These are phyloP conservation scores for Drosophila formosana DNA, from an alignment of 2,888 invertebrate genomes.

Conservation along the genomic window DNA sequence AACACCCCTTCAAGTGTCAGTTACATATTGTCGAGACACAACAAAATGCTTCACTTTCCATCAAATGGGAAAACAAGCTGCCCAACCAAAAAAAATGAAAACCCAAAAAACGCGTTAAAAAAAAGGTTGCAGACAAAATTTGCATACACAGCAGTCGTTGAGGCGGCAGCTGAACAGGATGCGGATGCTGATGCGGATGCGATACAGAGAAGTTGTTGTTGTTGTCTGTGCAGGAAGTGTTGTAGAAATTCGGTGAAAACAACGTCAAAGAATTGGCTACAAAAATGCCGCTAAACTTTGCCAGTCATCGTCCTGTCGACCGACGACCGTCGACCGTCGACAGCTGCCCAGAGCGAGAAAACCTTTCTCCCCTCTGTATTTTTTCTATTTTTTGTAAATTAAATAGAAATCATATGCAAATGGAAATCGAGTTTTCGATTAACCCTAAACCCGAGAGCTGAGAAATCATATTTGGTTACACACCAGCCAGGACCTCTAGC, in stretches of 20 bases:
- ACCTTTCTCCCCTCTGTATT: constrained; percentile 40
- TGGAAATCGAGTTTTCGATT: constrained; percentile 70
- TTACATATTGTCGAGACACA: constrained; percentile 80
- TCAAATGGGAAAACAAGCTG: constrained; percentile 50
- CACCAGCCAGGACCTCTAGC: constrained; percentile 4
- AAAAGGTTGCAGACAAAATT: constrained; percentile 76
- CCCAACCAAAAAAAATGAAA: constrained; percentile 24
- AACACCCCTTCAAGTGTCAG: constrained; percentile 80
- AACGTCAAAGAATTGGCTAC: constrained; percentile 62
- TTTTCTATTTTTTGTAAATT: constrained; percentile 52
- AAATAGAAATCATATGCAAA: constrained; percentile 81
- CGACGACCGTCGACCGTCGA: constrained; percentile 37
- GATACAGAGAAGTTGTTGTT: constrained; percentile 31
- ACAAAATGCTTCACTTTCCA: constrained; percentile 74
- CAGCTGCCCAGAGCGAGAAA: constrained; percentile 53
- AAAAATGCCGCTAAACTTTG: constrained; percentile 69
- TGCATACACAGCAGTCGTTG: constrained; percentile 65
- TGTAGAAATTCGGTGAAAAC: constrained; percentile 53
- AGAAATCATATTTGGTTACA: constrained; percentile 71
- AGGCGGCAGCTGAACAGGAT: constrained; percentile 39
- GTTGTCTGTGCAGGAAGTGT: constrained; percentile 78
- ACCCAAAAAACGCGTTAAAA: constrained; percentile 37
- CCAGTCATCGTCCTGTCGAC: constrained; percentile 47
- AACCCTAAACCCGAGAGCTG: constrained; percentile 53
- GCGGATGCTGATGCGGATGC: constrained; percentile 7